Percentiles rank a stretch among this genome's conserved stretches.
phyloP scores from a whole-genome alignment of 2,113 vertebrate genomes.

The Corvus cornix region DNA sequence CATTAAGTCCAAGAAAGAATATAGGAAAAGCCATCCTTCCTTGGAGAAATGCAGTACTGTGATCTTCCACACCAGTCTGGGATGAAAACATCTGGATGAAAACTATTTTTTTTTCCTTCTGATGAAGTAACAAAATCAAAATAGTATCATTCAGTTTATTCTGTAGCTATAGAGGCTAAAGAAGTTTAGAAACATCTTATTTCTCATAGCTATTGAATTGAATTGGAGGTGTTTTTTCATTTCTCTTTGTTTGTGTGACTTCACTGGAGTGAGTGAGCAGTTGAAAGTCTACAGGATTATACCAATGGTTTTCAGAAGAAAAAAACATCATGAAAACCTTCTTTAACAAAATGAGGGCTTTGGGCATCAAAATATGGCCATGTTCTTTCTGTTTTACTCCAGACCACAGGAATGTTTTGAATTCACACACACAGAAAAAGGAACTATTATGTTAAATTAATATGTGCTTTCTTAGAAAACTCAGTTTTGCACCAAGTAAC shows the following conservation, averaged over 20 bases:
- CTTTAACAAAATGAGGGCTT: neutral
- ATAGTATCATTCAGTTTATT: neutral
- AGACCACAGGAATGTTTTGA: neutral
- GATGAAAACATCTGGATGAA: neutral
- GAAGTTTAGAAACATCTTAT: neutral
- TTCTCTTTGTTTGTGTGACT: neutral
- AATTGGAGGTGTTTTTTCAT: rapidly evolving
- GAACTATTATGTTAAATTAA: neutral
- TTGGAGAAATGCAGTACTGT: neutral
- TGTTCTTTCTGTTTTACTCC: neutral
- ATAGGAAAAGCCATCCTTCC: neutral
- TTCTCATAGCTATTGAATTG: neutral
- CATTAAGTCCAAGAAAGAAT: neutral
- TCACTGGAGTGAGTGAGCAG: neutral
- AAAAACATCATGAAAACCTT: neutral
- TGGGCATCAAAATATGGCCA: neutral
- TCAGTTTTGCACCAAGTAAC: neutral
- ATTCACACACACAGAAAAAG: neutral
- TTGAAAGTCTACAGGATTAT: neutral
- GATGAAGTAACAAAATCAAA: neutral
- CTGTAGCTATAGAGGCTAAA: neutral
- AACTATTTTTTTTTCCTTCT: neutral
- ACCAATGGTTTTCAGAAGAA: neutral
- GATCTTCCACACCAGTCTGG: neutral
- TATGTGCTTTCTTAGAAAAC: neutral